Evolutionary conservation across 2,113 vertebrate species (phyloP).

Genomic region (Castor canadensis): DNA sequence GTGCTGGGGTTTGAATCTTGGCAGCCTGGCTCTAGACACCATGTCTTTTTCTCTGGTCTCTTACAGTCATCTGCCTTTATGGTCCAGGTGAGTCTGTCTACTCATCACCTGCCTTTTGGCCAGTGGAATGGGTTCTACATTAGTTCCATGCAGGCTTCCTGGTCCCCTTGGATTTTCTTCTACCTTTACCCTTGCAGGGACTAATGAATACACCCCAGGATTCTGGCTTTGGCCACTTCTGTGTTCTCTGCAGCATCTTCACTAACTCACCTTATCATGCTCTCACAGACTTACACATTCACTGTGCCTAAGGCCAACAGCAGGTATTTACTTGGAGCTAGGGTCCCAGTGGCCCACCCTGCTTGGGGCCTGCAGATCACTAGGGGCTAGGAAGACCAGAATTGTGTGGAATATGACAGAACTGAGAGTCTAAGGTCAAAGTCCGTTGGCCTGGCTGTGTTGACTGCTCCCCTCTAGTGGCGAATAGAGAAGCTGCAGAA

Average conservation of each 20-base stretch:
- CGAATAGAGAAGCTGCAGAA: neutral
- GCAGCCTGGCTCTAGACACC: neutral
- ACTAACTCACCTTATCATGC: neutral
- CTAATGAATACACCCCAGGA: neutral
- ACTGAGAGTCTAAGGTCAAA: accelerated
- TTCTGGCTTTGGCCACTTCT: neutral
- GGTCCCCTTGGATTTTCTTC: neutral
- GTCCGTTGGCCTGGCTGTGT: neutral
- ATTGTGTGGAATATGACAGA: neutral
- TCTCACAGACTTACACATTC: neutral
- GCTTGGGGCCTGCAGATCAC: neutral
- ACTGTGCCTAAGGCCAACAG: neutral
- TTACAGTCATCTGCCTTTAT: neutral
- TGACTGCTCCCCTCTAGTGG: neutral
- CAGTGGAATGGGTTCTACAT: neutral
- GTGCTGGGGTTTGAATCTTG: neutral
- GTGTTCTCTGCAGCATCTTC: neutral
- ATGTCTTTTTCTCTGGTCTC: neutral
- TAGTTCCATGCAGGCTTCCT: neutral
- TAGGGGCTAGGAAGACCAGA: neutral
- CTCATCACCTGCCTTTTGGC: neutral
- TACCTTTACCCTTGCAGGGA: neutral
- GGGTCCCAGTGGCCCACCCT: too few species aligned
- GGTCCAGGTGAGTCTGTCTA: neutral
- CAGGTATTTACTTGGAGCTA: neutral